Conservation (phyloP, 1,140 invertebrate genomes). For the Propsilocerus akamusi region DNA sequence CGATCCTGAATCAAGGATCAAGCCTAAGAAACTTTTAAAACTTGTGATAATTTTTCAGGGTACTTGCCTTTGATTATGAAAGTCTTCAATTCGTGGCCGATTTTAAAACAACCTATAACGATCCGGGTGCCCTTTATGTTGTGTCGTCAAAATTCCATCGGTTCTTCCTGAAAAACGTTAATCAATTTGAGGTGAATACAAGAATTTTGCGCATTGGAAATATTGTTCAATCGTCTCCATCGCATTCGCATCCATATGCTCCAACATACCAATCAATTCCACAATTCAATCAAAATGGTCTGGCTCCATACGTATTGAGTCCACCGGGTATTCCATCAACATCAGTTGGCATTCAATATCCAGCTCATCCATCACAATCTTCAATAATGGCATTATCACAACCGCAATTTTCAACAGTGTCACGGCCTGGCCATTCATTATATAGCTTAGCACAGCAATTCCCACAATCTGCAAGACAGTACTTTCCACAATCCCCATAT, state of each 20-base stretch:
- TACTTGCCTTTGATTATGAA: constrained; percentile 45
- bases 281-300: not conserved
- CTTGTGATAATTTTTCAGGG: constrained; percentile 25
- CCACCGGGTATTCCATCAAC: not conserved
- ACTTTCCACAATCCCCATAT: not conserved
- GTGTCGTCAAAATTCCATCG: constrained; percentile 56
- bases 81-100: constrained; percentile 56
- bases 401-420: not conserved
- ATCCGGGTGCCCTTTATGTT: constrained; percentile 45
- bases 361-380: not conserved
- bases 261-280: not conserved
- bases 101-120: constrained; percentile 38
- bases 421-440: not conserved
- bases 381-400: too few species aligned
- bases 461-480: not conserved
- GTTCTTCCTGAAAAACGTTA: constrained; percentile 43
- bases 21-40: not conserved
- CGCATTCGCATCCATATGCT: not conserved
- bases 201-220: constrained; percentile 33
- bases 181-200: constrained; percentile 36
- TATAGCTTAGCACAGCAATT: not conserved
- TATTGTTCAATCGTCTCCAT: not conserved
- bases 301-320: not conserved
- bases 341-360: not conserved
- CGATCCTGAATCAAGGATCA: not conserved